Base-by-base conservation (phyloP, 2,888 invertebrate genomes). In the Myopa testacea region DNA sequence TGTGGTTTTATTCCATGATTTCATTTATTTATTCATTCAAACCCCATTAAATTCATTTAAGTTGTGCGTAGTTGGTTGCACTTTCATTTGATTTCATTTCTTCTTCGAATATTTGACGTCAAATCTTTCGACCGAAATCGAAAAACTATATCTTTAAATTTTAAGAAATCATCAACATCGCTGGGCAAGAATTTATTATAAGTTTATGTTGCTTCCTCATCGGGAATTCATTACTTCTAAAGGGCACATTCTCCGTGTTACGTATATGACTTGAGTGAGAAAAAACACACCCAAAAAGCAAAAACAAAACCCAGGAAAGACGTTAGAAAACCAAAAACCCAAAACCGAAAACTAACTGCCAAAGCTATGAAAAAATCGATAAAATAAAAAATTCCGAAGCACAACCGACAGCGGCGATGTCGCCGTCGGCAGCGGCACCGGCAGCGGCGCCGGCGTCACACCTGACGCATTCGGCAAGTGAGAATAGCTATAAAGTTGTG, bases 311-410 rank as follows among this genome's bases (percentile, higher is more conserved):
- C 19, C 3, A 5, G 40, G 5, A 50, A 69, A 50, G n/a, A 12
- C 34, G 38, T 34, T 65, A 34, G 34, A 65, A 55, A 6, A 55
- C 16, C 14, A 0, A 16, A 65, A 65, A 34, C 65, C 34, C 12
- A 70, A 37, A 50, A 50, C 16, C 40, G 10, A 52, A 69, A 70
- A 14, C 5, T 16, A 70, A 14, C 5, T 16, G 34, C 52, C 34
- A 52, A 70, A 70, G 70, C 52, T 52, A 70, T 70, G 70, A 50
- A 62, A 68, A 73, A 73, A 73, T 73, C 73, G 73, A 73, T 73
- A 73, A 73, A 73, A 65, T 65, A 65, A 65, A 62, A 26, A 62
- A 73, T 62, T 60, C 38, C 73, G 62, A 60, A 60, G 73, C 73
- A 60, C 3, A 71, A 71, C 55, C 71, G 26, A 7, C 19, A 52